phyloP scores from a whole-genome alignment of 1,140 invertebrate genomes.

The Bombus ignitus region DNA sequence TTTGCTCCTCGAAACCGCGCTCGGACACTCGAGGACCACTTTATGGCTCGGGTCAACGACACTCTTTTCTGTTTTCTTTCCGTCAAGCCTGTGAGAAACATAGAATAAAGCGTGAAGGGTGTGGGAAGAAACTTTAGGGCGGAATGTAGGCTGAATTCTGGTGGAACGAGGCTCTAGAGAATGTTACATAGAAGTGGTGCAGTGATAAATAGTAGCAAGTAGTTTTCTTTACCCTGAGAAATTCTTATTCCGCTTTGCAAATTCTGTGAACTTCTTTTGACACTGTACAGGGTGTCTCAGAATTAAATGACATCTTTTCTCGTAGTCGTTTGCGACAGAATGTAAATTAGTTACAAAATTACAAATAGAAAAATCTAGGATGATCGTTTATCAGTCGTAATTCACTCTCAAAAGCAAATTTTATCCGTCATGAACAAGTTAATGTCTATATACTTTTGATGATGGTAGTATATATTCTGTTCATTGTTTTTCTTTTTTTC shows the following conservation, averaged over 20 bases:
- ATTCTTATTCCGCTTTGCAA: background rate
- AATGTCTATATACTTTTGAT: background rate
- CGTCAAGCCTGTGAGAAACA: background rate
- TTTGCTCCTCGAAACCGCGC: background rate
- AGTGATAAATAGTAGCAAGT: background rate
- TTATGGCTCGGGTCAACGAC: constrained; percentile 22
- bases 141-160: background rate
- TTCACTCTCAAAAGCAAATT: too few relatives aligned
- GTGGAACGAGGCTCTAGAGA: background rate
- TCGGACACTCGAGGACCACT: constrained; percentile 47
- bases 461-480: background rate
- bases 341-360: too few relatives aligned
- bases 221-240: background rate
- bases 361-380: too few relatives aligned
- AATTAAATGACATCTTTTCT: background rate
- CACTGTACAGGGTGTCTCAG: too few relatives aligned
- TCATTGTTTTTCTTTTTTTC: background rate
- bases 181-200: background rate
- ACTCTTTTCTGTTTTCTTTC: background rate
- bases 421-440: background rate
- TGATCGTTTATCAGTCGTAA: too few relatives aligned
- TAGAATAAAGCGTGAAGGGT: background rate
- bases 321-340: too few relatives aligned
- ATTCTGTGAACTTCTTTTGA: too few relatives aligned
- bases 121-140: background rate